Base-by-base conservation (phyloP, 2,113 vertebrate genomes). In the Neoarius graeffei region DNA sequence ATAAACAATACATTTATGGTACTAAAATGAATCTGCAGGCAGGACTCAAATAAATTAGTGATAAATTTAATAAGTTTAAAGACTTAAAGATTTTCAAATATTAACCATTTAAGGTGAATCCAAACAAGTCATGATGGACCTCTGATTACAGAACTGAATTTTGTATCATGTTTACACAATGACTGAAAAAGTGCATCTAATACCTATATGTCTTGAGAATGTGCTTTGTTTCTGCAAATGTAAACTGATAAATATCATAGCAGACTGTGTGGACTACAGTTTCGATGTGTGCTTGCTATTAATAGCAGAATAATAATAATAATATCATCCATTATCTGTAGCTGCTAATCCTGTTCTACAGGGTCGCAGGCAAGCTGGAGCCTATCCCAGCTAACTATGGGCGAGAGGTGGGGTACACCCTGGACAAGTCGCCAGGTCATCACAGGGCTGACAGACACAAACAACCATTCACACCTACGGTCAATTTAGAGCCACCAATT, bases 261-360 rank as follows among this genome's bases (percentile, higher is more conserved):
- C 7, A 67, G 11, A 27, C 27, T 15, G 35, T 50, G 19, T 42
- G 35, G 27, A 42, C 20, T 56, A 9, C 5, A 60, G 5, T 14
- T 59, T 30, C n/a, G 30, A 50, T 83, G 52, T 8, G 81, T 83
- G 35, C 25, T 62, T 50, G 27, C 84, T 86, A 66, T 86, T 27
- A 17, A 79, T 64, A 64, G 13, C 2, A 17, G 27, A 20, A 52
- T 35, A 35, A 35, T 35, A 35, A 35, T 35, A 35, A 35, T 35
- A 35, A 35, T 35, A 35, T 2, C 2, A 35, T 35, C 35, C 35
- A 35, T 35, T 2, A 35, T 35, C 35, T 35, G 1, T 35, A 35
- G 35, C 35, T 2, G 35, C 35, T 35, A 2, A 35, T 35, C 35
- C 35, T 35, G 35, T 35, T 2, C 35, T 35, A 35, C 35, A 35